Evolutionary conservation across 1,140 invertebrate species (phyloP).

Genomic region (Dendrolimus kikuchii): DNA sequence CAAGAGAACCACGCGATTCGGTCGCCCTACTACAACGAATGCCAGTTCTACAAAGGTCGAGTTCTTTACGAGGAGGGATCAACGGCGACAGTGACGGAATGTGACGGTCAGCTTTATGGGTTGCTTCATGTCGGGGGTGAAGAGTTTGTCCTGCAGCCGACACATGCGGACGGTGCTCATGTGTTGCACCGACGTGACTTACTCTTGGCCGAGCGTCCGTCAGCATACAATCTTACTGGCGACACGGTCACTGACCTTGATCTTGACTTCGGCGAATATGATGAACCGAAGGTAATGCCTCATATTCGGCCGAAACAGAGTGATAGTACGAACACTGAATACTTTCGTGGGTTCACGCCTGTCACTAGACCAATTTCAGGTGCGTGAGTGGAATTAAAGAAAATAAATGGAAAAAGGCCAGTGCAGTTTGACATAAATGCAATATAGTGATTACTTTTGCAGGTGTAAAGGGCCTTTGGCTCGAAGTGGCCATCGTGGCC

Average conservation of each 20-base stretch:
- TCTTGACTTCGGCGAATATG: conserved; percentile 50
- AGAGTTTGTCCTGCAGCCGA: conserved; percentile 56
- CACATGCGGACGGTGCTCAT: conserved; percentile 29
- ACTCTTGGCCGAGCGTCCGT: conserved; percentile 33
- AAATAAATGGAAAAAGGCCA: conserved; percentile 2
- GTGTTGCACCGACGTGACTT: conserved; percentile 53
- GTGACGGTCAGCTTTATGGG: conserved; percentile 53
- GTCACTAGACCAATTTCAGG: conserved; percentile 54
- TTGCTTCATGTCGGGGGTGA: conserved; percentile 50
- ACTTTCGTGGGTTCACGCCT: conserved; percentile 35
- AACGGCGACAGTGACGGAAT: conserved; percentile 54
- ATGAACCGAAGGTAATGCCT: conserved; percentile 22
- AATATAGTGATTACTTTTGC: conserved; percentile 42
- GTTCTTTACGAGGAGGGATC: conserved; percentile 43
- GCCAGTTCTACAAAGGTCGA: conserved; percentile 54
- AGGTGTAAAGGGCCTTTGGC: conserved; percentile 71
- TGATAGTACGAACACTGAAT: conserved; percentile 32
- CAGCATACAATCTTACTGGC: conserved; percentile 52
- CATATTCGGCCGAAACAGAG: conserved; percentile 38
- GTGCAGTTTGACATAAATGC: conserved; percentile 10
- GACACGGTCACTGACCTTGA: conserved; percentile 58
- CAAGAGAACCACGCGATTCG: conserved; percentile 55
- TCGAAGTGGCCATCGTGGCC: conserved; percentile 80
- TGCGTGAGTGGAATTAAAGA: conserved; percentile 26
- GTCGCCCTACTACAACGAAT: conserved; percentile 57